A percentile compares a stretch with the other conserved stretches of the same genome.
Evolutionary conservation across 2,888 invertebrate genomes (phyloP).

Genomic region (Microplitis manilae): DNA sequence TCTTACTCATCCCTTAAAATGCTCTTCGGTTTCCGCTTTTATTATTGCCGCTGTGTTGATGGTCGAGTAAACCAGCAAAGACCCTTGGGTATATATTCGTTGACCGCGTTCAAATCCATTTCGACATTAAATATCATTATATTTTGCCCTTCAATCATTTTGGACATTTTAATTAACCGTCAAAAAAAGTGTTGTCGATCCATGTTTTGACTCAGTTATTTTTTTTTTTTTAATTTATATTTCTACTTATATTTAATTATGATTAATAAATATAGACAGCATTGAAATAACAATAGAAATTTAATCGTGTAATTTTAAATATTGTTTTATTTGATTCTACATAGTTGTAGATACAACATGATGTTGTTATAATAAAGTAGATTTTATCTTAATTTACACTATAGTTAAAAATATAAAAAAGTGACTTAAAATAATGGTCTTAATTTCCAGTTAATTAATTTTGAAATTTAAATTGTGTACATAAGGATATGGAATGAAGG

Average conservation of each 20-base stretch:
- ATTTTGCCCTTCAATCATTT: constrained; percentile 29
- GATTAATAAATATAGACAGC: too few species aligned
- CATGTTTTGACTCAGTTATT: too few species aligned
- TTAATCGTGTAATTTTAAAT: too few species aligned
- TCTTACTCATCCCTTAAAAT: constrained; percentile 35
- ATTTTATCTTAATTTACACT: too few species aligned
- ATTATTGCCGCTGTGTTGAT: constrained; percentile 39
- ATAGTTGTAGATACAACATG: too few species aligned
- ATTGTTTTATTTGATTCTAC: too few species aligned
- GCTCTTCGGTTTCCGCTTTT: constrained; percentile 17
- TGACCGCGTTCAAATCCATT: constrained; percentile 19
- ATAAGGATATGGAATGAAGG: constrained; percentile 1
- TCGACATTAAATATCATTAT: constrained; percentile 35
- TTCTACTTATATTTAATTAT: too few species aligned
- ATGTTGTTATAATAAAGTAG: too few species aligned
- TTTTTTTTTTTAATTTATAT: too few species aligned
- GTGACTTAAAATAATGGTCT: background rate
- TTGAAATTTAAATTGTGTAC: background rate
- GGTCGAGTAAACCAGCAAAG: constrained; percentile 46
- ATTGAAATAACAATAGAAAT: too few species aligned
- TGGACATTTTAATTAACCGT: constrained; percentile 15
- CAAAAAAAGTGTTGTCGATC: background rate
- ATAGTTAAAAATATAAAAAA: too few species aligned
- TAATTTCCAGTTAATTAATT: background rate
- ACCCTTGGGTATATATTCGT: constrained; percentile 28